Evolutionary conservation across 2,888 invertebrate species (phyloP).

Genomic region (Himalopsyche japonica): DNA sequence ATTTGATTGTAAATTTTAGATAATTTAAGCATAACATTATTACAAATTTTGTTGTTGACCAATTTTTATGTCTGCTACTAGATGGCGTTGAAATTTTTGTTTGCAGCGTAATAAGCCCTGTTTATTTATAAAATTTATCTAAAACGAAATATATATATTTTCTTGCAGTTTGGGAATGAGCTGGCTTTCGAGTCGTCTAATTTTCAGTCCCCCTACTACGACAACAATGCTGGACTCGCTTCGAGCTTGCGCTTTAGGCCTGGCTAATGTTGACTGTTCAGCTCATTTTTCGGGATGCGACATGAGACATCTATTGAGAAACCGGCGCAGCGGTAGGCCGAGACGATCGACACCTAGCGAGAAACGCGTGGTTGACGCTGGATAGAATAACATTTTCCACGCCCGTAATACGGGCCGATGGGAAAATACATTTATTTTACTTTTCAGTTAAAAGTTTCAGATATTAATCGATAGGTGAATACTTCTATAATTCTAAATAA

Average conservation of each 20-base stretch:
- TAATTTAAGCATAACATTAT: no score
- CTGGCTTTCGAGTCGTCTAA: constrained; percentile 67
- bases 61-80: no score
- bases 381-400: neutral
- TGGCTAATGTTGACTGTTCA: constrained; percentile 70
- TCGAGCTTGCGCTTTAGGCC: constrained; percentile 68
- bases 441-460: neutral
- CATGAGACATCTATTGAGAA: constrained; percentile 46
- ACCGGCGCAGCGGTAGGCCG: constrained; percentile 22
- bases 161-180: constrained; percentile 73
- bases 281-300: constrained; percentile 61
- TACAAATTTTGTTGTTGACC: no score
- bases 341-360: neutral
- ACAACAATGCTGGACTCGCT: constrained; percentile 61
- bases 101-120: no score
- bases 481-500: no score
- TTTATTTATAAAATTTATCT: neutral
- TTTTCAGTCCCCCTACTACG: constrained; percentile 49
- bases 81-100: no score
- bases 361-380: neutral
- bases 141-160: constrained; percentile 5
- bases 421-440: no score
- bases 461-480: neutral
- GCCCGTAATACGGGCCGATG: no score
- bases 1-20: no score